phyloP scores from a whole-genome alignment of 2,888 invertebrate genomes.

The Eupsilia transversa region DNA sequence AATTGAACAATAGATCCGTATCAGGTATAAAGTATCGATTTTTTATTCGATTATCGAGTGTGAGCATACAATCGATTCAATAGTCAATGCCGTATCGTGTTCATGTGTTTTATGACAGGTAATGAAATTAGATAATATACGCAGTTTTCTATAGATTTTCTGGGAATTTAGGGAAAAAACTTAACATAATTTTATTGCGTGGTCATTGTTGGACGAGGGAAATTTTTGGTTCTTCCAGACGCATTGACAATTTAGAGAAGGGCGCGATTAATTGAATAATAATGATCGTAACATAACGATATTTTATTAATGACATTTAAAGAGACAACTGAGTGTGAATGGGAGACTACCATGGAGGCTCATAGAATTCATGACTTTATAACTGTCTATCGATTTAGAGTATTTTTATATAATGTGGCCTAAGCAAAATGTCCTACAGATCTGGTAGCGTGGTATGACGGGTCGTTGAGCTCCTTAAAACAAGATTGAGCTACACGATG shows the following conservation, averaged over 20 bases:
- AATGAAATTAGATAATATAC: conserved; percentile 64
- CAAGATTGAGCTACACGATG: too few relatives aligned
- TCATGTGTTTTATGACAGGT: conserved; percentile 54
- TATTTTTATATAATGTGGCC: neutral
- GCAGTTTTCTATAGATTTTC: conserved; percentile 32
- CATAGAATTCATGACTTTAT: neutral
- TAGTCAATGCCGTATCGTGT: conserved; percentile 74
- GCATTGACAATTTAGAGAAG: conserved; percentile 7
- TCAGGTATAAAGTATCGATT: conserved; percentile 72
- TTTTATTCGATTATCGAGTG: conserved; percentile 71
- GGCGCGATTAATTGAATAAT: neutral
- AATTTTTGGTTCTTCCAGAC: conserved; percentile 13
- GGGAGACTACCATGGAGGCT: neutral
- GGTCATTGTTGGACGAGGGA: conserved; percentile 40
- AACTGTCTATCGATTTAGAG: neutral
- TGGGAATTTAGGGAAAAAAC: conserved; percentile 31
- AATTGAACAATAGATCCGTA: conserved; percentile 80
- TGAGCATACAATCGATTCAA: conserved; percentile 73
- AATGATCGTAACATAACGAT: neutral
- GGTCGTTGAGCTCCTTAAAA: neutral
- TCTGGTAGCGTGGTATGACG: neutral
- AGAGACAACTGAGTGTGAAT: neutral
- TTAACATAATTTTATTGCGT: conserved; percentile 21
- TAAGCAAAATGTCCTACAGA: neutral
- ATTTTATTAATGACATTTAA: neutral